phyloP scores from a whole-genome alignment of 2,888 invertebrate genomes.

The Diadromus collaris region DNA sequence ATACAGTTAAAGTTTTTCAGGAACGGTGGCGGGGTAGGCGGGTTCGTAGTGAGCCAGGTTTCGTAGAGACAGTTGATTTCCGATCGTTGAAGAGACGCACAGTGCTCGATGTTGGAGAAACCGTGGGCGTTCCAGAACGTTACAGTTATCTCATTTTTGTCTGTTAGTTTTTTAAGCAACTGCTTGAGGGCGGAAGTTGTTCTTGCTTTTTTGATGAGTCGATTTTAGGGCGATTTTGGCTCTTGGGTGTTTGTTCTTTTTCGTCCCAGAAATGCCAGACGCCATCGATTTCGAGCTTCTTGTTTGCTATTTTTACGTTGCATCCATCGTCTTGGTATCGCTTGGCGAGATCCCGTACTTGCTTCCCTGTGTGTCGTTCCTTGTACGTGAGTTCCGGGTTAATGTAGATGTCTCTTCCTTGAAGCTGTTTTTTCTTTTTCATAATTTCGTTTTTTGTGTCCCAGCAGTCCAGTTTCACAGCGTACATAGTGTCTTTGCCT shows the following conservation, averaged over 20 bases:
- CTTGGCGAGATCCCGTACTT: constrained; percentile 17
- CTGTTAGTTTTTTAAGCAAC: constrained; percentile 7
- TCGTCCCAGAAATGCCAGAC: constrained; percentile 20
- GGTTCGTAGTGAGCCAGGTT: constrained; percentile 15
- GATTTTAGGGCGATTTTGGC: neutral
- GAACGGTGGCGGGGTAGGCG: neutral
- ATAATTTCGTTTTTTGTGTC: constrained; percentile 19
- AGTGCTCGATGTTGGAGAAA: constrained; percentile 1
- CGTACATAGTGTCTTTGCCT: constrained; percentile 8
- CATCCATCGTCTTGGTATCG: constrained; percentile 6
- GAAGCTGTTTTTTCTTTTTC: constrained; percentile 29
- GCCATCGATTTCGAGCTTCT: constrained; percentile 24
- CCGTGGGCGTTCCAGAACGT: constrained; percentile 26
- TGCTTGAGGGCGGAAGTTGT: neutral
- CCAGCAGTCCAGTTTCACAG: constrained; percentile 25
- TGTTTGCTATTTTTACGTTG: constrained; percentile 20
- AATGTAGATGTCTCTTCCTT: constrained; percentile 23
- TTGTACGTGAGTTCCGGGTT: constrained; percentile 24
- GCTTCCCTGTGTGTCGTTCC: constrained; percentile 20
- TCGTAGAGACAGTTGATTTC: constrained; percentile 11
- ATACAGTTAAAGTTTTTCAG: neutral
- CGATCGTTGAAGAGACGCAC: neutral
- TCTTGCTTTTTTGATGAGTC: neutral
- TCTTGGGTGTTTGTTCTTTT: neutral
- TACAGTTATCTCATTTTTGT: constrained; percentile 2